These are phyloP conservation scores for Plectrocnemia conspersa DNA, from an alignment of 1,140 invertebrate species.

Conservation along the genomic window DNA sequence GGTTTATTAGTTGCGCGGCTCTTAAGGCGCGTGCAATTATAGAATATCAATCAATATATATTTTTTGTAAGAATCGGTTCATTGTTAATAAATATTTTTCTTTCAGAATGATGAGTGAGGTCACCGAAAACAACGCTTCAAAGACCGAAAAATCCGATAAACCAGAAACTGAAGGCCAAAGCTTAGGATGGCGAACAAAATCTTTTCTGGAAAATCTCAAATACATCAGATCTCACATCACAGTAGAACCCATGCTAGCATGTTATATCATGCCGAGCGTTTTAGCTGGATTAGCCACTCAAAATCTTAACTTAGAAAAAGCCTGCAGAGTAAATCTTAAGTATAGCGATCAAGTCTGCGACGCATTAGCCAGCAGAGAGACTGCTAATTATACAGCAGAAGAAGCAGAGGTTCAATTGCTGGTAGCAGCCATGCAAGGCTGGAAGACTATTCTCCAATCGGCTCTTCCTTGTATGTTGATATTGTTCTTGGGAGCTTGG, in stretches of 20 bases:
- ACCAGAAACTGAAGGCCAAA: constrained; percentile 13
- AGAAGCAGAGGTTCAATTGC: constrained; percentile 68
- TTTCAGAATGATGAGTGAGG: neutral
- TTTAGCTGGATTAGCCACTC: constrained; percentile 68
- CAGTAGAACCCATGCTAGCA: constrained; percentile 73
- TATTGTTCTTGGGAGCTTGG: constrained; percentile 75
- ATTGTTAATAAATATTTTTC: no score
- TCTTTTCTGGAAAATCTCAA: constrained; percentile 52
- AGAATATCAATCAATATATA: no score
- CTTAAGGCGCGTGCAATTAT: no score
- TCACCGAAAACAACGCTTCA: neutral
- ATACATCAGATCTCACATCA: constrained; percentile 61
- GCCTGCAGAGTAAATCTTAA: constrained; percentile 75
- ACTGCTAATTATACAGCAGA: constrained; percentile 66
- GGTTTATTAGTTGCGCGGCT: no score
- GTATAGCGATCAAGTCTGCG: constrained; percentile 66
- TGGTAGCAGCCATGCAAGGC: constrained; percentile 71
- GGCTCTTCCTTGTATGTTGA: constrained; percentile 66
- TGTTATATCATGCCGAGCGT: constrained; percentile 77
- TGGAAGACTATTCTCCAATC: constrained; percentile 78
- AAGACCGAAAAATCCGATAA: constrained; percentile 7
- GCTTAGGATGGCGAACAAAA: constrained; percentile 42
- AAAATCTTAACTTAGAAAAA: constrained; percentile 79
- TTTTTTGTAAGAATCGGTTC: no score
- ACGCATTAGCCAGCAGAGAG: constrained; percentile 62